Base-by-base conservation (phyloP, 2,888 invertebrate species). In the Macroteleia sp. region DNA sequence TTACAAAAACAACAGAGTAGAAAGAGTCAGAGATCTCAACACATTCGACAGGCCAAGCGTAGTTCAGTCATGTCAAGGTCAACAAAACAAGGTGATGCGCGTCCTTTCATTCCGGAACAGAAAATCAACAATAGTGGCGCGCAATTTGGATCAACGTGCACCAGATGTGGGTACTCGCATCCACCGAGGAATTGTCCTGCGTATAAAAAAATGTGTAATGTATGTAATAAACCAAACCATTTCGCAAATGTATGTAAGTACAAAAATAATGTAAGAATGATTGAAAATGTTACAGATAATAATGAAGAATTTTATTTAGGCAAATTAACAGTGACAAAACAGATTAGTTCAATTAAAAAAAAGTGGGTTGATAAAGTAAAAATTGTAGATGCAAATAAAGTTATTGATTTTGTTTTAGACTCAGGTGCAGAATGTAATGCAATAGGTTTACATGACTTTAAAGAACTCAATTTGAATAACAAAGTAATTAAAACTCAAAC, bases 161-260 rank as follows among this genome's bases (percentile, higher is more conserved):
- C 30, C 16, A 54, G 59, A 57, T 79, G 79, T 19, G 77, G 79
- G 10, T 52, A 59, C 4, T 16, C n/a, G 5, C 79, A 79, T 28
- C 32, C 28, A 20, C 28, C 17, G 8, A 9, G 32, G 10, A 32
- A 50, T 3, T 80, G 80, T 46, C 66, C 77, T 20, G 81, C 80
- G 16, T 67, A 64, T 42, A 67, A 64, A 9, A 79, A 79, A 22
- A n/a, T 14, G n/a, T 78, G 79, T 69, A 56, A 34, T 8, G 42
- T n/a, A 0, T 81, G 82, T 54, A 56, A 30, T 10, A 61, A 64
- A 52, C 12, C 10, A 2, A 59, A 59, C 10, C 57, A 57, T 41
- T 69, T 69, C n/a, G 69, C 69, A 5, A 48, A 50, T 17, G 50
- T 69, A 19, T 69, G 69, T 42, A 57, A 17, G 28, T 54, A 12